Conservation (phyloP, 2,113 vertebrate species). For the Leucopsar rothschildi region DNA sequence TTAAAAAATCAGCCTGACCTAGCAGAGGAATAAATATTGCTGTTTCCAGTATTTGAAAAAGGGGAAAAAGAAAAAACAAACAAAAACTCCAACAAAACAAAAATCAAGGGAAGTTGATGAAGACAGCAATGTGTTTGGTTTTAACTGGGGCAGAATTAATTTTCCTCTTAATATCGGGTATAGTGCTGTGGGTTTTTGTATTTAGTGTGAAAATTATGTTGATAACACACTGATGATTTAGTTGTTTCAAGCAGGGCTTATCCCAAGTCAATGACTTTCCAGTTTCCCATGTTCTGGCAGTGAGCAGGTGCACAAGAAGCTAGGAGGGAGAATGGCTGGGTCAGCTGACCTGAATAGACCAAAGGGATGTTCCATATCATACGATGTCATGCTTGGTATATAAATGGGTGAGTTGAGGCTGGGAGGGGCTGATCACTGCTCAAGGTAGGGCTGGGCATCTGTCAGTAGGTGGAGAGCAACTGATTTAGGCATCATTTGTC, state of each 20-base stretch:
- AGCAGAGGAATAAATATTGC: not conserved
- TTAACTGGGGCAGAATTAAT: not conserved
- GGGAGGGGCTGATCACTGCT: not conserved
- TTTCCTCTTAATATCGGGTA: not conserved
- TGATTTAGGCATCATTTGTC: not conserved
- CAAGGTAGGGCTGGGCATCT: not conserved
- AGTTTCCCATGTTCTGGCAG: not conserved
- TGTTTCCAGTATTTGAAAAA: not conserved
- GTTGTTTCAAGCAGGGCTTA: not conserved
- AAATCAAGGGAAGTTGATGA: not conserved
- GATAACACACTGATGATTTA: not conserved
- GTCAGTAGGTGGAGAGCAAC: not conserved
- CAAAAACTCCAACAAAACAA: not conserved
- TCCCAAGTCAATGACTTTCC: not conserved
- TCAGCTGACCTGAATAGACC: not conserved
- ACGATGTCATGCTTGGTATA: not conserved
- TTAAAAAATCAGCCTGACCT: not conserved
- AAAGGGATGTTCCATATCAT: not conserved
- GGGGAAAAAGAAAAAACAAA: not conserved
- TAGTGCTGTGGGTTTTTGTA: not conserved
- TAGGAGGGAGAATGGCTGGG: not conserved
- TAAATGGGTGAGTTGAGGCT: not conserved
- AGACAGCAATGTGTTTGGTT: not conserved
- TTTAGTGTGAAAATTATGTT: not conserved
- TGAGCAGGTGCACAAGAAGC: not conserved